Percentiles rank a stretch among this genome's conserved stretches.
phyloP scores from a whole-genome alignment of 2,113 vertebrate genomes.

The Lepus timidus region DNA sequence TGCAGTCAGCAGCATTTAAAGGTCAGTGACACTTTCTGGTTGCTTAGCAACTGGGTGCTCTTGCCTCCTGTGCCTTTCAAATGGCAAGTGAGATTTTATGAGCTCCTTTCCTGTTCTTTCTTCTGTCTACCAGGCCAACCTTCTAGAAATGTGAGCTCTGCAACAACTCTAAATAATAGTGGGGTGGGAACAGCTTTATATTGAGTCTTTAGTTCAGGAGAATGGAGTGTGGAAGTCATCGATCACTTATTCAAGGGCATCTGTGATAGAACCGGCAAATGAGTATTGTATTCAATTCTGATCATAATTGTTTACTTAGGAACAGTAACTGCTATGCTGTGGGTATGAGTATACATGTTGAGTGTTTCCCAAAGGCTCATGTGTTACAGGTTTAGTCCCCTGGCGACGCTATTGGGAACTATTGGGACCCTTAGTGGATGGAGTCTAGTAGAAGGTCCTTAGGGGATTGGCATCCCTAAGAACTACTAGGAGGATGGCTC shows the following conservation, averaged over 20 bases:
- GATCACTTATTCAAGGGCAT: not conserved
- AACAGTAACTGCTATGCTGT: not conserved
- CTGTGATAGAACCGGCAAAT: not conserved
- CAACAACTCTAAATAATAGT: not conserved
- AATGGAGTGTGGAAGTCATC: not conserved
- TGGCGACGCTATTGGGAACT: too few relatives aligned
- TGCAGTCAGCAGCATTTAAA: not conserved
- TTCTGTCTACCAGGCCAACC: not conserved
- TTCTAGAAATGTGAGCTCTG: not conserved
- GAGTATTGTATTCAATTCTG: not conserved
- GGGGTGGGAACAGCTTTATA: not conserved
- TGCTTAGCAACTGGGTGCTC: not conserved
- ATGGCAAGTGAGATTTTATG: not conserved
- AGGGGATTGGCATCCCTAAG: too few relatives aligned
- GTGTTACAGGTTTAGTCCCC: too few relatives aligned
- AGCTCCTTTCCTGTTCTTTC: not conserved
- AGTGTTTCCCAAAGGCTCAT: too few relatives aligned
- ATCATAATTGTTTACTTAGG: not conserved
- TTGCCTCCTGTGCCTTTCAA: not conserved
- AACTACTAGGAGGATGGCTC: too few relatives aligned
- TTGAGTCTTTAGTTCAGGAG: not conserved
- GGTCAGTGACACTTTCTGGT: not conserved
- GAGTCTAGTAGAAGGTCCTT: too few relatives aligned
- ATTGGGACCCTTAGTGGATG: too few relatives aligned
- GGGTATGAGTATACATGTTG: too few relatives aligned